Evolutionary conservation across 2,888 invertebrate species (phyloP).

Genomic region (Adelphocoris suturalis): DNA sequence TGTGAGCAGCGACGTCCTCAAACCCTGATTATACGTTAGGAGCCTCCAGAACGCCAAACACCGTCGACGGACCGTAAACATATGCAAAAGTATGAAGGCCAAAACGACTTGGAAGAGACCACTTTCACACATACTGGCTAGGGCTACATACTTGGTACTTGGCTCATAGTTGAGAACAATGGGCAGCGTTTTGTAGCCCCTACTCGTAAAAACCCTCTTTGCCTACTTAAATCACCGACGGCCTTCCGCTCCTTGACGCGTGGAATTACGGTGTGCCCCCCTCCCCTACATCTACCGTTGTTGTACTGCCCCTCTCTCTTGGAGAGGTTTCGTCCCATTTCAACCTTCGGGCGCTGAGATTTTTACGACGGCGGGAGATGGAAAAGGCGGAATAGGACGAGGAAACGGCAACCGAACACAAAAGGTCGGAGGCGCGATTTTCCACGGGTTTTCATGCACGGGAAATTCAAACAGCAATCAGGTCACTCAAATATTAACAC

Average conservation of each 20-base stretch:
- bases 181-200: slow-evolving; percentile 45
- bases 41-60: not conserved
- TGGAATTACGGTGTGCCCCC: slow-evolving; percentile 54
- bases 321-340: slow-evolving; percentile 26
- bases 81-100: slow-evolving; percentile 20
- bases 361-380: slow-evolving; percentile 44
- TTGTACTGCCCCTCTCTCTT: not conserved
- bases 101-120: slow-evolving; percentile 10
- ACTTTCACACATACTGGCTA: slow-evolving; percentile 41
- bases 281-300: not conserved
- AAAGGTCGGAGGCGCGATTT: slow-evolving; percentile 51
- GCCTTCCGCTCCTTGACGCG: slow-evolving; percentile 65
- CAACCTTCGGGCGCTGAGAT: slow-evolving; percentile 24
- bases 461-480: too few relatives aligned
- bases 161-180: slow-evolving; percentile 55
- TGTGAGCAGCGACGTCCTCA: not conserved
- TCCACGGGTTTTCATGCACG: not conserved
- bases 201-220: slow-evolving; percentile 60
- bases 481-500: too few relatives aligned
- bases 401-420: not conserved
- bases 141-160: slow-evolving; percentile 43
- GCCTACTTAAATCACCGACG: slow-evolving; percentile 65
- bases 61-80: slow-evolving; percentile 17
- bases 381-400: slow-evolving; percentile 15
- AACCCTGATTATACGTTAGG: not conserved